Base-by-base conservation (phyloP, 1,140 invertebrate species). In the Heliconius hermathena region DNA sequence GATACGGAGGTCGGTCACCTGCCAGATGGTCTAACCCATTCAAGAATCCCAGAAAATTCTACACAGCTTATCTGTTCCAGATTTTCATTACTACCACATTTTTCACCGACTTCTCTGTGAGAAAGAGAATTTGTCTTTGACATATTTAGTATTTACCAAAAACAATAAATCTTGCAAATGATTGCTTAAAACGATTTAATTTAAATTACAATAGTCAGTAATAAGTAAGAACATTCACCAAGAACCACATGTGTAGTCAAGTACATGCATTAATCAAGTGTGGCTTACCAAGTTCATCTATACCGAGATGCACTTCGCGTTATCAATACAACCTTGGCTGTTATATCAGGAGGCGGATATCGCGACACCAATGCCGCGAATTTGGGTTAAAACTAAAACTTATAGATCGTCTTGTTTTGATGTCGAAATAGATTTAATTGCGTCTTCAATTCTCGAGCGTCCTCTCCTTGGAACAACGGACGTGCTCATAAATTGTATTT, bases 281-380 rank as follows among this genome's bases (percentile, higher is more conserved):
- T 57, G 8, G 54, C n/a, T 57, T 3, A 57, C 8, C 54, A 57
- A 57, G 9, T 57, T 57, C 54, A 57, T 57, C 54, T 6, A 74
- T 29, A 75, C 1, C 22, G 52, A 75, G 26, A 75, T 75, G 74
- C 33, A 66, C 20, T 38, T 66, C 20, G 22, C 22, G 16, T 74
- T 74, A 75, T 75, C 74, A 38, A 41, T 6, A 8, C 29, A 60
- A 66, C 54, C 74, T 75, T 60, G 74, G 60, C 60, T 9, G 73
- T 5, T 29, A 49, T 74, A 74, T 54, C 41, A 33, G 22, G 26
- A 74, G 46, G 33, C 52, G 73, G 29, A 26, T 75, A 75, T 75
- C 54, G 52, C 8, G 74, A 66, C 54, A 66, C 36, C 60, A 75
- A 75, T 60, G 54, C n/a, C 52, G 60, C 33, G 36, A 38, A 75